These are phyloP conservation scores for Triplophysa tibetana DNA, from an alignment of 2,113 vertebrate genomes.

Conservation along the genomic window DNA sequence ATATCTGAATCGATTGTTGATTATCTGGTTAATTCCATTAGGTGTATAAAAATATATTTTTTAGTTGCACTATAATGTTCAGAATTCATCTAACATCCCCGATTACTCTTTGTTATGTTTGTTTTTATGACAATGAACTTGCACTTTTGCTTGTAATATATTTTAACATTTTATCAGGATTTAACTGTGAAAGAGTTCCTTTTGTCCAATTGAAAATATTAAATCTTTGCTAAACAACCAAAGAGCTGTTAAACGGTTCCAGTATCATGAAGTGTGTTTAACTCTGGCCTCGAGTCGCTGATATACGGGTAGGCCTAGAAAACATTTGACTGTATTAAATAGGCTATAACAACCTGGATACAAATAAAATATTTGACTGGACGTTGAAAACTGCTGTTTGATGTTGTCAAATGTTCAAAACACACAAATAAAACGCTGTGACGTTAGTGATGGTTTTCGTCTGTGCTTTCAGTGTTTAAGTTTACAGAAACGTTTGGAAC, in stretches of 20 bases:
- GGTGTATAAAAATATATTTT: background rate
- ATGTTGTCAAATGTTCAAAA: conserved; percentile 27
- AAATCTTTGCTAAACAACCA: conserved; percentile 41
- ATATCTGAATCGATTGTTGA: background rate
- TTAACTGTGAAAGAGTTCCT: conserved; percentile 48
- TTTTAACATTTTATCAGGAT: conserved; percentile 18
- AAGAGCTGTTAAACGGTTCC: conserved; percentile 39
- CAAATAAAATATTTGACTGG: conserved; percentile 7
- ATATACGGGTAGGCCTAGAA: conserved; percentile 12
- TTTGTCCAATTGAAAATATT: conserved; percentile 31
- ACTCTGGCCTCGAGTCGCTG: conserved; percentile 2
- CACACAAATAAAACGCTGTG: conserved; percentile 43
- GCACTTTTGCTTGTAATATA: conserved; percentile 54
- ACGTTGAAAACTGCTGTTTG: conserved; percentile 15
- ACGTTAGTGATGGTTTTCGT: background rate
- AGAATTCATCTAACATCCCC: background rate
- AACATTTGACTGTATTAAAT: conserved; percentile 24
- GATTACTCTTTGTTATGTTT: background rate
- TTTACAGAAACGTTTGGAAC: background rate
- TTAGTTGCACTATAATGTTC: conserved; percentile 42
- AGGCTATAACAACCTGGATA: background rate
- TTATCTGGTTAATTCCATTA: background rate
- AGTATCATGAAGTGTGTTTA: background rate
- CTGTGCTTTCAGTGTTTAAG: background rate
- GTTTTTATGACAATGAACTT: conserved; percentile 30